Conservation (phyloP, 2,797 vertebrate genomes). For the Hydrophis major region DNA sequence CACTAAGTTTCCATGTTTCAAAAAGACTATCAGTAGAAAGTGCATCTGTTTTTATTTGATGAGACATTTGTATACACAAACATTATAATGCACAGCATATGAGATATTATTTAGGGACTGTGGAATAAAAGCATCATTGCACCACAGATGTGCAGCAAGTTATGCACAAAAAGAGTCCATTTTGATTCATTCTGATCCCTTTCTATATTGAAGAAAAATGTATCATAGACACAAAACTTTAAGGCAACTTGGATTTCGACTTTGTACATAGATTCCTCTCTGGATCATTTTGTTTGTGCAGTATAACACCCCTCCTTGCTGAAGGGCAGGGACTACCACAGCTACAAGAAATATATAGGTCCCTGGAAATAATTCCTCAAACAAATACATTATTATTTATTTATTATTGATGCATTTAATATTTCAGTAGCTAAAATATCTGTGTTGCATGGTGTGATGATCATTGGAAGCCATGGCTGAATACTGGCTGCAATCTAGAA, state of each 20-base stretch:
- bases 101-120: not conserved
- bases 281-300: slow-evolving; percentile 15
- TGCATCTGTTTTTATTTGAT: not conserved
- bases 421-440: slow-evolving; percentile 34
- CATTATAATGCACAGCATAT: not conserved
- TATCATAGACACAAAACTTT: slow-evolving; percentile 1
- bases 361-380: slow-evolving; percentile 43
- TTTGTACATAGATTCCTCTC: slow-evolving; percentile 6
- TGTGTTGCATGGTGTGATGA: slow-evolving; percentile 2
- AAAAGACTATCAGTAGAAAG: not conserved
- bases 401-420: slow-evolving; percentile 52
- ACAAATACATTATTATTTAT: slow-evolving; percentile 30
- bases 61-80: not conserved
- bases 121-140: slow-evolving; percentile 53
- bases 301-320: slow-evolving; percentile 24
- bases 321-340: slow-evolving; percentile 3
- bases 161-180: slow-evolving; percentile 21
- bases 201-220: slow-evolving; percentile 28
- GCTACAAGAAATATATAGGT: not conserved
- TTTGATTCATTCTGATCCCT: slow-evolving; percentile 43
- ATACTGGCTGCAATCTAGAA: not conserved
- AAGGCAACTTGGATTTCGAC: slow-evolving; percentile 32
- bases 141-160: slow-evolving; percentile 18
- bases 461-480: not conserved
- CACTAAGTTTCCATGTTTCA: not conserved